Percentiles rank a stretch among this genome's conserved stretches.
Evolutionary conservation across 2,797 vertebrate species (phyloP).

Genomic region (Rhinichthys osculus): DNA sequence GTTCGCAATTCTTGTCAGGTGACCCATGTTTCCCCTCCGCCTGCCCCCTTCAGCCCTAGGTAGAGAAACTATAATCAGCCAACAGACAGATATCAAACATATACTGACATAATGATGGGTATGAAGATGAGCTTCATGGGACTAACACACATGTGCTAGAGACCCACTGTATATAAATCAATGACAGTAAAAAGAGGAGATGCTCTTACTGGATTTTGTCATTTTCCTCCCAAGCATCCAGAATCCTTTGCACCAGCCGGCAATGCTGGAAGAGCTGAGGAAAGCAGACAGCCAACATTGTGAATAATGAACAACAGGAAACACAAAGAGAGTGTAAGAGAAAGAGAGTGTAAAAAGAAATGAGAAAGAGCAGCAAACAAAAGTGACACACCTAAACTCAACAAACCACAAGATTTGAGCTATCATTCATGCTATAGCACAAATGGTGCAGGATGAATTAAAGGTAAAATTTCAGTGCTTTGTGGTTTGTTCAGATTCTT

Average conservation of each 20-base stretch:
- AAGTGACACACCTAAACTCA: neutral
- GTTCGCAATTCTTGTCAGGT: constrained; percentile 96
- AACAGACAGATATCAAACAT: neutral
- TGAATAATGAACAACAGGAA: neutral
- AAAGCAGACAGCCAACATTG: neutral
- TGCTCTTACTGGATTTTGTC: constrained; percentile 92
- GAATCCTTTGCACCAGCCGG: constrained; percentile 91
- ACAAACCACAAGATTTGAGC: neutral
- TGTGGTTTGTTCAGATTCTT: neutral
- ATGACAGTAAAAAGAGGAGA: neutral
- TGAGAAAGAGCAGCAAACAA: neutral
- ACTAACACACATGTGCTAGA: neutral
- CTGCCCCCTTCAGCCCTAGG: constrained; percentile 89
- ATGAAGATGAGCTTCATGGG: neutral
- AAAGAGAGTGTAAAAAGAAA: neutral
- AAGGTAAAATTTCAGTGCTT: neutral
- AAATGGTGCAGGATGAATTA: neutral
- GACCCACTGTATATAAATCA: neutral
- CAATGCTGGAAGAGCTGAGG: constrained; percentile 95
- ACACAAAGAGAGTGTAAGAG: neutral
- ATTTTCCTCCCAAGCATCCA: constrained; percentile 97
- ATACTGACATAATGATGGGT: neutral
- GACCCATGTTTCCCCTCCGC: constrained; percentile 96
- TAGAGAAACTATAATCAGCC: neutral
- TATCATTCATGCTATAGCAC: neutral